Base-by-base conservation (phyloP, 2,113 vertebrate species). In the Oryctolagus cuniculus region DNA sequence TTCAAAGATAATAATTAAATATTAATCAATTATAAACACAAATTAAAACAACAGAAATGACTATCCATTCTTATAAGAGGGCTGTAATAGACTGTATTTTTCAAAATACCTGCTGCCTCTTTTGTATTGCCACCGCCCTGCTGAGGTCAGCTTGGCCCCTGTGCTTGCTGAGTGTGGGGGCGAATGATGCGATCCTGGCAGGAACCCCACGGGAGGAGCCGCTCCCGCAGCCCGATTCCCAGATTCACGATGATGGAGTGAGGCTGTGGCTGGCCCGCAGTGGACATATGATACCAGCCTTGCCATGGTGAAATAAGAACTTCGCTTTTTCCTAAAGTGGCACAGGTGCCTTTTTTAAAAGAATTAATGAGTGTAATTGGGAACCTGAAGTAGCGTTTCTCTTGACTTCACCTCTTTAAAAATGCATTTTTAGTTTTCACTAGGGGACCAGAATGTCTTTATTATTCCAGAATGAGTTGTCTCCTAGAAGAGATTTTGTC, bases 361-460 rank as follows among this genome's bases (percentile, higher is more conserved):
- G 90, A 88, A 70, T 21, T 55, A 86, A 74, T 53, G 29, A 64
- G 63, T 27, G 34, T 13, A 34, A 53, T 1, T 25, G 15, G 83
- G 22, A 90, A 4, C 17, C 73, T 87, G 31, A 77, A 92, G 58
- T 77, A 55, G 73, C 13, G n/a, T 16, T 91, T 89, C 89, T 84
- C 61, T 21, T 94, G 69, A 80, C 73, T 73, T 79, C 8, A 44
- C 17, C 25, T 81, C 36, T 86, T 93, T 38, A 87, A 80, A 80
- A 77, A 64, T 5, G 24, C 10, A 63, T 92, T 58, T 86, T 53
- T 75, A 31, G 34, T 79, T 89, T 94, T 90, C 36, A 36, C n/a
- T 79, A 95, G 64, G 83, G 31, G 78, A 73, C 11, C n/a, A 90
- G 82, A 87, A 75, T 36, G 34, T 79, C 51, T 66, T 86, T 67